A percentile compares a stretch with the other conserved stretches of the same genome.
These are phyloP conservation scores for Lucinisca nassula DNA, from an alignment of 2,888 invertebrate species.

Conservation along the genomic window DNA sequence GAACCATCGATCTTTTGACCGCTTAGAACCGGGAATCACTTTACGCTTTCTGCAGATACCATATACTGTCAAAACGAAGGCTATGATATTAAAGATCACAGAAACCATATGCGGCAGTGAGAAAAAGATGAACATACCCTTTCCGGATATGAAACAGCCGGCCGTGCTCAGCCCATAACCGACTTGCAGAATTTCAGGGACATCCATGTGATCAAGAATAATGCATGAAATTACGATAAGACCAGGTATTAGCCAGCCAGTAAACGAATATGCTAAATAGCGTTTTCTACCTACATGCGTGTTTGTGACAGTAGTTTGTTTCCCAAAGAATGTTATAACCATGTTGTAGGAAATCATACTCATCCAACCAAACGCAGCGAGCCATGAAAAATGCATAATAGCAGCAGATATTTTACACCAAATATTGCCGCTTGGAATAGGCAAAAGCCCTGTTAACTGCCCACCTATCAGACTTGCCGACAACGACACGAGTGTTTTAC, in stretches of 20 bases:
- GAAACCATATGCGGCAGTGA: slow-evolving; percentile 6
- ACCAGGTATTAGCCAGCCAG: slow-evolving; percentile 32
- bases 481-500: slow-evolving; percentile 22
- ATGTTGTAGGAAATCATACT: slow-evolving; percentile 59
- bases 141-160: slow-evolving; percentile 17
- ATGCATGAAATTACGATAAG: slow-evolving; percentile 12
- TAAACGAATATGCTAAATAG: not conserved
- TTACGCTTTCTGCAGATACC: slow-evolving; percentile 21
- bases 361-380: slow-evolving; percentile 60
- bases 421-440: not conserved
- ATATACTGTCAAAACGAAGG: slow-evolving; percentile 28
- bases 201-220: slow-evolving; percentile 12
- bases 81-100: slow-evolving; percentile 15
- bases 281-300: not conserved
- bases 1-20: slow-evolving; percentile 4
- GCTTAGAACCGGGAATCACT: not conserved
- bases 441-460: not conserved
- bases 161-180: slow-evolving; percentile 20
- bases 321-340: slow-evolving; percentile 48
- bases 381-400: slow-evolving; percentile 39
- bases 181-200: not conserved
- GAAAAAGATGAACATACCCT: slow-evolving; percentile 17
- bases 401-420: slow-evolving; percentile 45
- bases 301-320: not conserved
- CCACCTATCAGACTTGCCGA: slow-evolving; percentile 19